phyloP scores from a whole-genome alignment of 1,140 invertebrate species.

The Hylaeus anthracinus region DNA sequence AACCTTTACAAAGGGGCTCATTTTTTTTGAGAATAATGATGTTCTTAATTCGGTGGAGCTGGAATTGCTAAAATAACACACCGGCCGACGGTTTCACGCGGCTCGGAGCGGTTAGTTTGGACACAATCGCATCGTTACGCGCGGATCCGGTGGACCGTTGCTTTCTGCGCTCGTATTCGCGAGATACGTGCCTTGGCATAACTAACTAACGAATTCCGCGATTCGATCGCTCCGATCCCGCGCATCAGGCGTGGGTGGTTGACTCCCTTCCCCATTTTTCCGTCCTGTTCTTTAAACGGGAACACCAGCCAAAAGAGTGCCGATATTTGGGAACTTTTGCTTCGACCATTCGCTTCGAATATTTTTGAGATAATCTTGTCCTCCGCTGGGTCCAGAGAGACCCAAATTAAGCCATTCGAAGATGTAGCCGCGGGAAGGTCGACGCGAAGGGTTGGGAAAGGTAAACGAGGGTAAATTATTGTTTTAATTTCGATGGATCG shows the following conservation, averaged over 20 bases:
- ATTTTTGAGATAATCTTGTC: too few species aligned
- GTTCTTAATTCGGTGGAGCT: too few species aligned
- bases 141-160: constrained; percentile 34
- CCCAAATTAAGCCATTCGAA: too few species aligned
- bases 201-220: constrained; percentile 29
- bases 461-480: constrained; percentile 74
- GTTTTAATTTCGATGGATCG: constrained; percentile 74
- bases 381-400: too few species aligned
- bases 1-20: too few species aligned
- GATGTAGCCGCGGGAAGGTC: neutral
- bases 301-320: too few species aligned
- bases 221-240: constrained; percentile 37
- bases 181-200: constrained; percentile 44
- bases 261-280: constrained; percentile 30
- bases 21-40: too few species aligned
- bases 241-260: constrained; percentile 1
- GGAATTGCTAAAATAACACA: too few species aligned
- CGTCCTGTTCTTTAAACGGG: too few species aligned
- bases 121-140: constrained; percentile 56
- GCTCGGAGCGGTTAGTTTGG: constrained; percentile 25
- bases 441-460: neutral
- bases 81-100: too few species aligned
- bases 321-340: too few species aligned
- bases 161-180: constrained; percentile 36
- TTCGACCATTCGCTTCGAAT: too few species aligned